Conservation (phyloP, 2,113 vertebrate species). For the Erythrocercus mccallii region DNA sequence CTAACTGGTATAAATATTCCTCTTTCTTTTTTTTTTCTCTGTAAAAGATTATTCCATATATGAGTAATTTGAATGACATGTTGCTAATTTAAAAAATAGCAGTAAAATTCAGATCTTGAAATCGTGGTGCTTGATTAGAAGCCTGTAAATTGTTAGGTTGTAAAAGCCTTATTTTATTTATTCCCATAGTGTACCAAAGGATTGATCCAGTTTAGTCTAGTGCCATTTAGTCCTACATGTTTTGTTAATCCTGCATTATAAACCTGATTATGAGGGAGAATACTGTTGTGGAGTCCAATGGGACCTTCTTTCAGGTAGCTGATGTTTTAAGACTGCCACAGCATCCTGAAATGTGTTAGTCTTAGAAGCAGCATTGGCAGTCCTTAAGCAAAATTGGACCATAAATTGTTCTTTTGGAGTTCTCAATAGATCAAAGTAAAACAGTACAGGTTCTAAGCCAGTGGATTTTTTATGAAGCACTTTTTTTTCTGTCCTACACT, state of each 20-base stretch:
- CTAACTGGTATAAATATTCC: not conserved
- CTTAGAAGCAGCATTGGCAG: not conserved
- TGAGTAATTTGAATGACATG: not conserved
- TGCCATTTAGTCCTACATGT: not conserved
- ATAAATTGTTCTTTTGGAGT: constrained; percentile 39
- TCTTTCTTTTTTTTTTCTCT: not conserved
- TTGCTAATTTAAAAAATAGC: not conserved
- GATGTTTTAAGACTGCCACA: not conserved
- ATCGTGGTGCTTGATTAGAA: not conserved
- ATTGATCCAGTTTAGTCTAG: not conserved
- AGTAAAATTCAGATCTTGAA: not conserved
- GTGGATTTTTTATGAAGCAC: constrained; percentile 13
- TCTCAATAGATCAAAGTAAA: not conserved
- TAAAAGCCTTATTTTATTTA: not conserved
- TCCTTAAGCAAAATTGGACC: constrained; percentile 4
- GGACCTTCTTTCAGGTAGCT: not conserved
- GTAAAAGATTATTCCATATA: not conserved
- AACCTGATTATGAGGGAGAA: not conserved
- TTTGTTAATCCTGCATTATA: not conserved
- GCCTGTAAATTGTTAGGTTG: not conserved
- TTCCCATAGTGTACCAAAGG: not conserved
- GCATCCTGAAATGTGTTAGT: not conserved
- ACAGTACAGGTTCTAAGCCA: not conserved
- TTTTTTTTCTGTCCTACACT: not conserved
- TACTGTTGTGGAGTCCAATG: not conserved